These are phyloP conservation scores for Galeopterus variegatus DNA, from an alignment of 2,113 vertebrate species.

Conservation along the genomic window DNA sequence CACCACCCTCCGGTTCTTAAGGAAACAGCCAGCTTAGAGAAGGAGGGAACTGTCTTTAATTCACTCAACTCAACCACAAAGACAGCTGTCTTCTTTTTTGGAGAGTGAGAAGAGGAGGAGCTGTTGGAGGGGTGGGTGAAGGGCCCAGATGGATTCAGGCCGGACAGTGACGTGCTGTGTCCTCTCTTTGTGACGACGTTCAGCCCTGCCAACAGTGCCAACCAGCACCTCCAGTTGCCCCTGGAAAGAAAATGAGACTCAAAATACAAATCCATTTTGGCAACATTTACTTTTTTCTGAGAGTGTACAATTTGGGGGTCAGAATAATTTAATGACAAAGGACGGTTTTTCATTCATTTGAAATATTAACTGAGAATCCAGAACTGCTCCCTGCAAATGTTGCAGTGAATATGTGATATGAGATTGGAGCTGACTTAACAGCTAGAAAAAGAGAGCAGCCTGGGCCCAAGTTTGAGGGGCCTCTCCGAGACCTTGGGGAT, in stretches of 20 bases:
- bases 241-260: not conserved
- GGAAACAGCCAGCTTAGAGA: not conserved
- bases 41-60: not conserved
- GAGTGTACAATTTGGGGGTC: not conserved
- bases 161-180: fast-evolving
- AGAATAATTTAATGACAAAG: not conserved
- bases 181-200: fast-evolving
- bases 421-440: not conserved
- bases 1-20: not conserved
- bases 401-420: not conserved
- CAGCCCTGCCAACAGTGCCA: too few species aligned
- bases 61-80: not conserved
- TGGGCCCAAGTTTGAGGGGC: not conserved
- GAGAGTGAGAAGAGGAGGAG: not conserved
- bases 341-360: not conserved
- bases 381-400: not conserved
- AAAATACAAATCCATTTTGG: not conserved
- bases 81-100: not conserved
- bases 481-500: fast-evolving
- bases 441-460: not conserved
- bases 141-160: not conserved
- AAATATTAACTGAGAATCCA: not conserved
- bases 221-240: not conserved
- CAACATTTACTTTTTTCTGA: not conserved
- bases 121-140: not conserved